Base-by-base conservation (phyloP, 2,888 invertebrate species). In the Gasteruption jaculator region DNA sequence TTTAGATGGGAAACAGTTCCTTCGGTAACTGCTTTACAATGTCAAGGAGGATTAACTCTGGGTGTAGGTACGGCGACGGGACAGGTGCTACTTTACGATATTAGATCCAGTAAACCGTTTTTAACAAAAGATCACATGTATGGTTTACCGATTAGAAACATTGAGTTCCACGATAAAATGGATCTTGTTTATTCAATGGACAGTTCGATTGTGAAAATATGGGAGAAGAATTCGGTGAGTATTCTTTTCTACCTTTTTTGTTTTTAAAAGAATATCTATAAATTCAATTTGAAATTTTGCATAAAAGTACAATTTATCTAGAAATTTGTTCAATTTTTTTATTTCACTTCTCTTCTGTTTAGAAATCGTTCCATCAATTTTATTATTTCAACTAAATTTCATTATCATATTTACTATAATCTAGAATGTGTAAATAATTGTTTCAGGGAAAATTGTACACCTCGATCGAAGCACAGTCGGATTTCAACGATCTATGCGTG, bases 31-130 rank as follows among this genome's bases (percentile, higher is more conserved):
- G 78, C 90, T 10, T 65, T 93, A 2, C 83, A 83, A 65, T 88
- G 82, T 70, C 81, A 87, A 68, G 86, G 84, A 49, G 80, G 79
- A 4, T 72, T 90, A 32, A 81, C 82, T 50, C 73, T 90, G 71
- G 97, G 86, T 14, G 92, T 95, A 3, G 99, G 99, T 8, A 95
- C 93, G 24, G 83, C 86, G 4, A 91, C 91, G 14, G 99, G 99
- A 0, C 94, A 97, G 75, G 82, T 95, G 22, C 74, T 97, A 7
- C 69, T 99, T 1, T 99, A 95, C 68, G 99, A 99, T 68, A 83
- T 99, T 48, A 82, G 99, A 49, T 87, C 94, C 5, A 84, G 83
- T 54, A 89, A 87, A 62, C 97, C 99, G 0, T 76, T 89, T 30
- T 71, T 87, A 29, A 77, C 92, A 0, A 97, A 97, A 70, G 96